Conservation (phyloP, 2,888 invertebrate genomes). For the Miltochrista miniata region DNA sequence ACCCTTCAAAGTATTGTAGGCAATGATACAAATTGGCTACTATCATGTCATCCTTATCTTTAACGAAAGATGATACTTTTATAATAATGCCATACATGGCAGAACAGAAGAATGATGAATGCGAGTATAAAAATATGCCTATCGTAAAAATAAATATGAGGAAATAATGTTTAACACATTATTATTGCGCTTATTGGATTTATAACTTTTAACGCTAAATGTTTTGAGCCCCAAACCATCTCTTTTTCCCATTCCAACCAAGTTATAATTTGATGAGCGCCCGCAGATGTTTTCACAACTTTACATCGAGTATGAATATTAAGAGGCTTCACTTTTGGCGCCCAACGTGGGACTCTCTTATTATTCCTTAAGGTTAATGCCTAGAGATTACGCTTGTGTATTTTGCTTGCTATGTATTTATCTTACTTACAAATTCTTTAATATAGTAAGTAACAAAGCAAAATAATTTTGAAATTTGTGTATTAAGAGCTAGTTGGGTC, state of each 20-base stretch:
- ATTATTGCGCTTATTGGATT: too few species aligned
- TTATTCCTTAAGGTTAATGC: constrained; percentile 21
- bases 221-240: constrained; percentile 2
- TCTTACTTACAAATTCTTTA: background rate
- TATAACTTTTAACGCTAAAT: too few species aligned
- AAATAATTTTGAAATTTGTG: background rate
- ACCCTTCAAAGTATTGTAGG: too few species aligned
- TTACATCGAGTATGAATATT: constrained; percentile 69
- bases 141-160: too few species aligned
- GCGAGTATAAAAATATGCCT: too few species aligned
- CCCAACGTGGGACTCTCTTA: constrained; percentile 52
- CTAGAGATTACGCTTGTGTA: constrained; percentile 9
- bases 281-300: constrained; percentile 57
- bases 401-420: constrained; percentile 6
- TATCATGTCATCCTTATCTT: too few species aligned
- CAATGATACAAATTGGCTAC: too few species aligned
- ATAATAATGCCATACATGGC: too few species aligned
- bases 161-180: too few species aligned
- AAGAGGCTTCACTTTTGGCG: constrained; percentile 58
- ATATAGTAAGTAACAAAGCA: background rate
- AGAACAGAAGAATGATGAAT: too few species aligned
- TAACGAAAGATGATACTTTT: too few species aligned
- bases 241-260: constrained; percentile 38
- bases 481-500: too few species aligned
- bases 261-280: constrained; percentile 70